Percentiles rank a stretch among this genome's conserved stretches.
phyloP scores from a whole-genome alignment of 2,113 vertebrate species.

The Cairina moschata region DNA sequence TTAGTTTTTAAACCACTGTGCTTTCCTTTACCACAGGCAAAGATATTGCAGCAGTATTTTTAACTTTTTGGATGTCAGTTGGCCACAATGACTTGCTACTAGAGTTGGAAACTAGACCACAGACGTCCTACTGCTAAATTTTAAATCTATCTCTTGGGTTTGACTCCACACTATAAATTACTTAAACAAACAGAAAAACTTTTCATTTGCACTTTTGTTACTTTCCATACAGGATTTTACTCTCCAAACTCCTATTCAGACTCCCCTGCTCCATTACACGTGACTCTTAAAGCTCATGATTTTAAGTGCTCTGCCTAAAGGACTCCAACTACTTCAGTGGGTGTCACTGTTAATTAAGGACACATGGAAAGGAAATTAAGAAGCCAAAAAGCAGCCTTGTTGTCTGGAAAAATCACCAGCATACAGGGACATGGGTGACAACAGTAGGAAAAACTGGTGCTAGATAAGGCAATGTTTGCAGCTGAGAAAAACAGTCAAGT shows the following conservation, averaged over 20 bases:
- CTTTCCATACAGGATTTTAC: constrained; percentile 5
- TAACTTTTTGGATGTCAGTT: constrained; percentile 46
- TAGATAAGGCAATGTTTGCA: constrained; percentile 15
- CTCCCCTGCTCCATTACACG: not conserved
- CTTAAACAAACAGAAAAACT: constrained; percentile 47
- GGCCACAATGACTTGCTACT: constrained; percentile 56
- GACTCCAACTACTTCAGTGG: constrained; percentile 13
- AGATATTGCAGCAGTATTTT: constrained; percentile 41
- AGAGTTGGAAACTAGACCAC: constrained; percentile 42
- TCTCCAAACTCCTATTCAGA: constrained; percentile 4
- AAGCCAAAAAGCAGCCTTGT: constrained; percentile 40
- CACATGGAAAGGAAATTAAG: constrained; percentile 48
- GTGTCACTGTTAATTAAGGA: constrained; percentile 54
- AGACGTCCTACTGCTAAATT: constrained; percentile 45
- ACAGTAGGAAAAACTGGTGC: constrained; percentile 31
- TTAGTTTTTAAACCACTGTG: not conserved
- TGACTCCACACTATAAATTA: constrained; percentile 53
- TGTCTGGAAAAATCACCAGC: constrained; percentile 48
- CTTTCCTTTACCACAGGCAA: constrained; percentile 26
- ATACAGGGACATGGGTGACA: constrained; percentile 42
- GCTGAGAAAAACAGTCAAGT: not conserved
- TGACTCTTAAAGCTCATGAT: not conserved
- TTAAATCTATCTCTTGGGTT: constrained; percentile 41
- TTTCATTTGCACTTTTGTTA: constrained; percentile 33
- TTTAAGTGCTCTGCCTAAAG: constrained; percentile 27